Percentiles rank a stretch among this genome's conserved stretches.
phyloP scores from a whole-genome alignment of 2,888 invertebrate genomes.

The Nemurella pictetii region DNA sequence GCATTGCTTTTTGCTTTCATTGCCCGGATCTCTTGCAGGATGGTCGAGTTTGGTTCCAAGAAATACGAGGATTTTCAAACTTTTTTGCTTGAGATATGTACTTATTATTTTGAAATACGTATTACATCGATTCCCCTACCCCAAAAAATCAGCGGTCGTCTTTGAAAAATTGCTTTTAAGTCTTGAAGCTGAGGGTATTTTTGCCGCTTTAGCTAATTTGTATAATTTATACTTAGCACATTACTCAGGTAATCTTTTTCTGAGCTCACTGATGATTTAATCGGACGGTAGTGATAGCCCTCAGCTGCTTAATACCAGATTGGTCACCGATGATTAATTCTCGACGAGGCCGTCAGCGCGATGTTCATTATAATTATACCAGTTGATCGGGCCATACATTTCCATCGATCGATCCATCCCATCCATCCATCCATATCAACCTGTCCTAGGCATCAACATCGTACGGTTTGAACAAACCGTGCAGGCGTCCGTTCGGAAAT shows the following conservation, averaged over 20 bases:
- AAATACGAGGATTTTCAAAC: neutral
- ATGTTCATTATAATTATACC: neutral
- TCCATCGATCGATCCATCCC: neutral
- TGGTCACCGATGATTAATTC: neutral
- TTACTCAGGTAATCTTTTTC: neutral
- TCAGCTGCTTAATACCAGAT: neutral
- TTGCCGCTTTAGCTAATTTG: neutral
- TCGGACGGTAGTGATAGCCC: neutral
- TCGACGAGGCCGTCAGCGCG: neutral
- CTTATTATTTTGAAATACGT: too few relatives aligned
- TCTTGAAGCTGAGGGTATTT: neutral
- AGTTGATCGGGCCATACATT: neutral
- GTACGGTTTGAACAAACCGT: neutral
- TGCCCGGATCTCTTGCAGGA: neutral
- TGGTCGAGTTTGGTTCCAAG: neutral
- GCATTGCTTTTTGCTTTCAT: neutral
- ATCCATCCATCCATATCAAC: neutral
- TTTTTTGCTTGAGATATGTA: neutral
- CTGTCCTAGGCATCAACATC: neutral
- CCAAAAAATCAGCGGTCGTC: neutral
- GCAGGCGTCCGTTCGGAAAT: neutral
- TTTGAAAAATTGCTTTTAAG: too few relatives aligned
- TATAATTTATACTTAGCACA: neutral
- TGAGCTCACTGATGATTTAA: neutral
- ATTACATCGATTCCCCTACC: too few relatives aligned